Conservation (phyloP, 1,140 invertebrate genomes). For the Drosophila prosaltans region DNA sequence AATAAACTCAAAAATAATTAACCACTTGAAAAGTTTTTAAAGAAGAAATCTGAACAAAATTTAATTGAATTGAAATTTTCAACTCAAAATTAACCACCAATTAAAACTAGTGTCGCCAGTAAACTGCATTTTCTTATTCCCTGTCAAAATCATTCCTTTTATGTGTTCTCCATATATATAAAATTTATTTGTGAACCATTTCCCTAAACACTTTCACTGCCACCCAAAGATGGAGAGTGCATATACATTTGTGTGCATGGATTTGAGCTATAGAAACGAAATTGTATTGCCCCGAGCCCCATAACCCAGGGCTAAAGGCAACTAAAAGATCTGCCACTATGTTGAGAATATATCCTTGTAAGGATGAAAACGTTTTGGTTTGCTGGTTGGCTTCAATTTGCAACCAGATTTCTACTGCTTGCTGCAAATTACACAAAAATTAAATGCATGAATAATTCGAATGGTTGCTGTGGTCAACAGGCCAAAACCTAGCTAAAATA, state of each 20-base stretch:
- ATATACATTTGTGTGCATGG: slow-evolving; percentile 2
- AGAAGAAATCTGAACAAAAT: background rate
- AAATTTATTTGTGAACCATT: slow-evolving; percentile 12
- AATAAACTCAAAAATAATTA: no score
- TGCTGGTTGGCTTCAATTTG: slow-evolving; percentile 26
- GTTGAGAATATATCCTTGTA: slow-evolving; percentile 26
- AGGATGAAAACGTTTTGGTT: slow-evolving; percentile 65
- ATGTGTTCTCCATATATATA: background rate
- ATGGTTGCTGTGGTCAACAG: slow-evolving; percentile 76
- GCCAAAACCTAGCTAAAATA: slow-evolving; percentile 43
- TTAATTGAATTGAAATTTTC: no score
- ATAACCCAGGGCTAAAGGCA: slow-evolving; percentile 17
- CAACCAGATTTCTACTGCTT: slow-evolving; percentile 58
- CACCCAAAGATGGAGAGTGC: slow-evolving; percentile 15
- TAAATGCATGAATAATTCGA: slow-evolving; percentile 81
- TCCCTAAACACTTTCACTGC: slow-evolving; percentile 52
- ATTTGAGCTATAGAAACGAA: background rate
- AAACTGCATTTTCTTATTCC: background rate
- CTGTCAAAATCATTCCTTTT: background rate
- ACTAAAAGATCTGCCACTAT: slow-evolving; percentile 13
- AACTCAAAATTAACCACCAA: background rate
- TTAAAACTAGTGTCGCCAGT: background rate
- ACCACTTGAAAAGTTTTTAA: background rate
- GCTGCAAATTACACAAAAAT: slow-evolving; percentile 80
- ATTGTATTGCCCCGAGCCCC: no score